Percentiles rank a stretch among this genome's conserved stretches.
These are phyloP conservation scores for Prionace glauca DNA, from an alignment of 2,797 vertebrate genomes.

Conservation along the genomic window DNA sequence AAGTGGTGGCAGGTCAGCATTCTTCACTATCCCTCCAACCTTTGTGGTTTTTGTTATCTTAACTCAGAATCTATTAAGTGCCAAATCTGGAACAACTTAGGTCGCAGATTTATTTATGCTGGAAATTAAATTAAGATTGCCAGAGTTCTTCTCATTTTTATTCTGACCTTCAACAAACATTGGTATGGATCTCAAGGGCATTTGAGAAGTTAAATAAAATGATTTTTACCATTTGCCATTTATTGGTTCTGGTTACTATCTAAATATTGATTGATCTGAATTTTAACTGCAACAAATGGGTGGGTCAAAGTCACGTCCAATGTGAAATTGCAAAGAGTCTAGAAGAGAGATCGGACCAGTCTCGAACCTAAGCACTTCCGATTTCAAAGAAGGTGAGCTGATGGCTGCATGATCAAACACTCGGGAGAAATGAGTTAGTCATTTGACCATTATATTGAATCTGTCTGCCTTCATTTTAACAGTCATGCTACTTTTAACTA, in stretches of 20 bases:
- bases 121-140: constrained; percentile 12
- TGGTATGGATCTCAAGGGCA: background rate
- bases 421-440: background rate
- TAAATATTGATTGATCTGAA: background rate
- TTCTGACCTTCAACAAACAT: background rate
- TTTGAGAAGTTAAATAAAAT: background rate
- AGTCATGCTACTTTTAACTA: background rate
- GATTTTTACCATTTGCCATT: background rate
- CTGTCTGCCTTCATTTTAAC: background rate
- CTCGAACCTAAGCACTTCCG: background rate
- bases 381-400: background rate
- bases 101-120: background rate
- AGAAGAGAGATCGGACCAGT: background rate
- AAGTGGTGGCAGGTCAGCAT: background rate
- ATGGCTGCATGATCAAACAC: background rate
- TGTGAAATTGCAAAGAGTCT: background rate
- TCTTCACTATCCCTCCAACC: background rate
- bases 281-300: background rate
- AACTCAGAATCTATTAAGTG: constrained; percentile 13
- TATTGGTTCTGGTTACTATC: background rate
- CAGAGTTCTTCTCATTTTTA: background rate
- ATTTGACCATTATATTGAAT: background rate
- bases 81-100: background rate
- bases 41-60: background rate
- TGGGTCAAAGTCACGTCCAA: background rate